Conservation (phyloP, 2,113 vertebrate genomes). For the Sapayoa aenigma region DNA sequence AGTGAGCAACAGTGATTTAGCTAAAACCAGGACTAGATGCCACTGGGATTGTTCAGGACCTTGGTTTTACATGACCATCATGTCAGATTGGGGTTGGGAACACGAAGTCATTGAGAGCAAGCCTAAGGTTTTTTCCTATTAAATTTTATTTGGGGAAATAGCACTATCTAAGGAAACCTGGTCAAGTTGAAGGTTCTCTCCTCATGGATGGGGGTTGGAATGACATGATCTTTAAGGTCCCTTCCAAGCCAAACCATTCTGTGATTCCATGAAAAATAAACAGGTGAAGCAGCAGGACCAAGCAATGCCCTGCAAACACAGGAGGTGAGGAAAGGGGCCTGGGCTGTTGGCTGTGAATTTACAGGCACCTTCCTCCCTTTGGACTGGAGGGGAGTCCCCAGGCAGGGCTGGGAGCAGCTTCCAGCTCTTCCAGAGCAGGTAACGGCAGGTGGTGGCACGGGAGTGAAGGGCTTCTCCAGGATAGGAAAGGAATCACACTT, state of each 20-base stretch:
- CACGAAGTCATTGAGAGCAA: rapidly evolving
- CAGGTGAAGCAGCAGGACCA: background rate
- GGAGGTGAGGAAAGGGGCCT: background rate
- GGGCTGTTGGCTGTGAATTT: background rate
- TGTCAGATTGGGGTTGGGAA: background rate
- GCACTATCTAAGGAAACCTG: background rate
- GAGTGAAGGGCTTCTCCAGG: background rate
- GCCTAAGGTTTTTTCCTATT: background rate
- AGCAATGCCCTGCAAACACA: background rate
- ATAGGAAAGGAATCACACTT: background rate
- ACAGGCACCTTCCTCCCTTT: background rate
- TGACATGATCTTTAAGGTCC: background rate
- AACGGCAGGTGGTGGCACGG: slow-evolving; percentile 31
- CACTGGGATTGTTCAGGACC: background rate
- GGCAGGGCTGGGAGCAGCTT: background rate
- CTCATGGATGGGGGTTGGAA: rapidly evolving
- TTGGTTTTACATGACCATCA: background rate
- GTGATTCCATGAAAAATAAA: rapidly evolving
- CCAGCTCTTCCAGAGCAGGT: background rate
- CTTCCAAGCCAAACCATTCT: background rate
- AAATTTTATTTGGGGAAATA: background rate
- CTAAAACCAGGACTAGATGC: background rate
- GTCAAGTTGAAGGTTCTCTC: background rate
- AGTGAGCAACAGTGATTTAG: background rate
- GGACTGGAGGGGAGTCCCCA: background rate